A percentile compares a stretch with the other conserved stretches of the same genome.
phyloP scores from a whole-genome alignment of 2,113 vertebrate species.

The Acrocephalus kingi region DNA sequence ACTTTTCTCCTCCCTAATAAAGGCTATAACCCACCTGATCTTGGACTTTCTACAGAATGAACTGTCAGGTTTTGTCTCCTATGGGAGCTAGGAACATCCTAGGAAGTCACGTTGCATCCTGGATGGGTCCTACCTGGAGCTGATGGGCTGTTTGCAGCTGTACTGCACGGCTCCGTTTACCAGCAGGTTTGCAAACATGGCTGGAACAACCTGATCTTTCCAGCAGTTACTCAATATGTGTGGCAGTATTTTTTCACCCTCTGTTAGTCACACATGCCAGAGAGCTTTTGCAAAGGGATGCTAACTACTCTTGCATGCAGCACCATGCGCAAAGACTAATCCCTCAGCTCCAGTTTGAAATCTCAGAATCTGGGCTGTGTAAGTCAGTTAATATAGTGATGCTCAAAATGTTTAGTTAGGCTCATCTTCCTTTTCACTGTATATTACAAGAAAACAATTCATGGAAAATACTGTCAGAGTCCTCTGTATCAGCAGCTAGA shows the following conservation, averaged over 20 bases:
- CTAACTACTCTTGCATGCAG: neutral
- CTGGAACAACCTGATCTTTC: neutral
- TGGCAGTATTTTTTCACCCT: neutral
- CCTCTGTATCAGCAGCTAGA: neutral
- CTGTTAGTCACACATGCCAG: neutral
- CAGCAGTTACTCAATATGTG: neutral
- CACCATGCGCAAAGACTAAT: rapidly evolving
- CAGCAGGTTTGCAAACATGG: rapidly evolving
- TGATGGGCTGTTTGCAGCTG: neutral
- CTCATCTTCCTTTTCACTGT: neutral
- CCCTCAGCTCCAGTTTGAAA: neutral
- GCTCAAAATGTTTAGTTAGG: neutral
- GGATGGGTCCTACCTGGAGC: neutral
- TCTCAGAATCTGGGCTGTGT: neutral
- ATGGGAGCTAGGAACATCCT: neutral
- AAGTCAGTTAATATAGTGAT: rapidly evolving
- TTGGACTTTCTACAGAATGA: neutral
- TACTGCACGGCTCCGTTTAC: rapidly evolving
- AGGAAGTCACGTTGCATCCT: neutral
- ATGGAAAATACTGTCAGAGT: neutral
- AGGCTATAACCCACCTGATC: neutral
- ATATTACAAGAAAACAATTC: neutral
- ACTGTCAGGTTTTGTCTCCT: neutral
- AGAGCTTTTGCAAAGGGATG: neutral
- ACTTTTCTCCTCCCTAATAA: neutral